phyloP scores from a whole-genome alignment of 2,113 vertebrate genomes.

The Notarius lentiginosus region DNA sequence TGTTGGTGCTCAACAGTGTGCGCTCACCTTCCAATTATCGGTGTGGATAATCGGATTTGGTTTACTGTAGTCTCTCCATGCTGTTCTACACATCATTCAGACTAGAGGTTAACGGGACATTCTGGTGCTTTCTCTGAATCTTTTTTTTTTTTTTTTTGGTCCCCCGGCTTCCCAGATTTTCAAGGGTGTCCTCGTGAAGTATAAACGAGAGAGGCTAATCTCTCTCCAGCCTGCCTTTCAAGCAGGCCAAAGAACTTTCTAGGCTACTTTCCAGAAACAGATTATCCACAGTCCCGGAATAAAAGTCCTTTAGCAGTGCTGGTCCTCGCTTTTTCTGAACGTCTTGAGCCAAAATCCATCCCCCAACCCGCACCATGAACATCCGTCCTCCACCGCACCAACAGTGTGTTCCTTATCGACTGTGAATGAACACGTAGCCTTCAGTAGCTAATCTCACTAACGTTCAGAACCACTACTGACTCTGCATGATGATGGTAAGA shows the following conservation, averaged over 20 bases:
- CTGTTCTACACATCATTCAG: slow-evolving; percentile 41
- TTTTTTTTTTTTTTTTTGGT: neutral
- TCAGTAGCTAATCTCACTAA: neutral
- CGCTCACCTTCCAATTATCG: slow-evolving; percentile 27
- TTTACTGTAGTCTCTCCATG: slow-evolving; percentile 31
- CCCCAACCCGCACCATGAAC: neutral
- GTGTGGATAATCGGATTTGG: slow-evolving; percentile 2
- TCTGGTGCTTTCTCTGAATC: slow-evolving; percentile 29
- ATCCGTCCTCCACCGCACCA: neutral
- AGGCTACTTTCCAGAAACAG: slow-evolving; percentile 14
- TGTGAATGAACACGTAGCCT: slow-evolving; percentile 10
- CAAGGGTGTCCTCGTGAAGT: neutral
- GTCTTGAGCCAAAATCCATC: neutral
- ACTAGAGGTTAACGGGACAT: slow-evolving; percentile 37
- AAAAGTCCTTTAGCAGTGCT: neutral
- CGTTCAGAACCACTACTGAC: slow-evolving; percentile 18
- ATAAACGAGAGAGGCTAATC: neutral
- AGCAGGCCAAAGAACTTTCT: slow-evolving; percentile 2
- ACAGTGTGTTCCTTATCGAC: neutral
- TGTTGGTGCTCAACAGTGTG: slow-evolving; percentile 42
- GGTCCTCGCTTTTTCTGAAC: neutral
- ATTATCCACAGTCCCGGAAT: neutral
- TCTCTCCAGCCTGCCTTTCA: neutral
- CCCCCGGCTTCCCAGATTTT: slow-evolving; percentile 14
- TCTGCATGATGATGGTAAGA: neutral